Evolutionary conservation across 2,113 vertebrate genomes (phyloP).

Genomic region (Ciconia boyciana): DNA sequence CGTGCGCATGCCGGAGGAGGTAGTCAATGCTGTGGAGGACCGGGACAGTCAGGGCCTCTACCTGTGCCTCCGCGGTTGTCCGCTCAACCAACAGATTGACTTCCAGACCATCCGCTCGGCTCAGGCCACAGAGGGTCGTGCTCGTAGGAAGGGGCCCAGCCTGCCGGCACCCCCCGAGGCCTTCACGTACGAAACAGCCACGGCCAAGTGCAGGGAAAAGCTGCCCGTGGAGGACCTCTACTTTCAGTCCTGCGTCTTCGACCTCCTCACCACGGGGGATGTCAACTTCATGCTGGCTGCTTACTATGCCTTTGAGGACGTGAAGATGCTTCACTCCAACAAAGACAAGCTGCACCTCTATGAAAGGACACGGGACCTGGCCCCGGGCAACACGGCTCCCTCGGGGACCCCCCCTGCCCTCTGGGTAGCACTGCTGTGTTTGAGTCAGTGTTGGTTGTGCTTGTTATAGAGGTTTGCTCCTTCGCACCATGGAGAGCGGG

Average conservation of each 20-base stretch:
- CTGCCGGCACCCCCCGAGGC: background rate
- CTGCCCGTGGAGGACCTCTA: conserved; percentile 96
- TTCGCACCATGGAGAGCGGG: background rate
- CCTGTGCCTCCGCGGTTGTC: conserved; percentile 93
- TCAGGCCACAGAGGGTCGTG: conserved; percentile 61
- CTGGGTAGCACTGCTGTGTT: conserved; percentile 62
- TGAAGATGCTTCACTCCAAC: conserved; percentile 93
- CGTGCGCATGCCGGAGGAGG: conserved; percentile 92
- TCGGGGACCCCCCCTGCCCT: background rate
- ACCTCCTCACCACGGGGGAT: conserved; percentile 93
- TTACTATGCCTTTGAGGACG: conserved; percentile 94
- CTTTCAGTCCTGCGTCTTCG: conserved; percentile 96
- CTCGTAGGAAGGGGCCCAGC: conserved; percentile 34
- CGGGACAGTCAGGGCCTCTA: conserved; percentile 92
- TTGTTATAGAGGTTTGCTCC: conserved; percentile 67
- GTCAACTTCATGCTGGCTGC: conserved; percentile 98
- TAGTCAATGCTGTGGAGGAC: conserved; percentile 90
- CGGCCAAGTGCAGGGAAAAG: conserved; percentile 90
- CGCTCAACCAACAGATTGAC: conserved; percentile 90
- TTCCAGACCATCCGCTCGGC: conserved; percentile 77
- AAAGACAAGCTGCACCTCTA: conserved; percentile 91
- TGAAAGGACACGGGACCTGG: conserved; percentile 77
- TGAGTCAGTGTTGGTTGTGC: conserved; percentile 67
- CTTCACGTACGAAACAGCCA: conserved; percentile 86
- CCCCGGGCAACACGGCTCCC: conserved; percentile 24